Conservation (phyloP, 2,113 vertebrate species). For the Pelmatolapia mariae region DNA sequence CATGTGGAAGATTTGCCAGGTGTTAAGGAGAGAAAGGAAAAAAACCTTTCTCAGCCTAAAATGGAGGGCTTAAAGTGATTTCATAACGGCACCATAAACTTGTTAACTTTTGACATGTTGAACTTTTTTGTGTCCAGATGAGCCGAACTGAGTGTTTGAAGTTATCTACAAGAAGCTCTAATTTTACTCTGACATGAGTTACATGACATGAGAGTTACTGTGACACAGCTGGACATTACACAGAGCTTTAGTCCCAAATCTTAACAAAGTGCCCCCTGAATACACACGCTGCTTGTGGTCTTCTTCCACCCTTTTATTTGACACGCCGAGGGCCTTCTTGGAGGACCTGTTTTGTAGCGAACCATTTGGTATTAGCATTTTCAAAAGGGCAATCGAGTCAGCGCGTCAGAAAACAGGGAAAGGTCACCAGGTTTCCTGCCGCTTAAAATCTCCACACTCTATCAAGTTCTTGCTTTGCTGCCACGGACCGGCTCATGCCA, state of each 20-base stretch:
- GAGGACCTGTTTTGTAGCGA: constrained; percentile 57
- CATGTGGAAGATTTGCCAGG: not conserved
- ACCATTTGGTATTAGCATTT: constrained; percentile 70
- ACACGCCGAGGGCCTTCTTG: constrained; percentile 44
- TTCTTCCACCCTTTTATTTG: constrained; percentile 32
- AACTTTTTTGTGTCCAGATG: not conserved
- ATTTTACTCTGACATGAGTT: not conserved
- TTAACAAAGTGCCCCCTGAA: constrained; percentile 35
- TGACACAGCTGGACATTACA: not conserved
- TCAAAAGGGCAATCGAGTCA: constrained; percentile 71
- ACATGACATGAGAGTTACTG: not conserved
- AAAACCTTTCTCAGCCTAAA: not conserved
- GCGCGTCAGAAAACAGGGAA: constrained; percentile 64
- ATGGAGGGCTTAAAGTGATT: not conserved
- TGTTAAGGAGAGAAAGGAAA: not conserved
- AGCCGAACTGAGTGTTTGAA: not conserved
- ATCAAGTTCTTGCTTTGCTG: constrained; percentile 55
- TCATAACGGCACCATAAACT: not conserved
- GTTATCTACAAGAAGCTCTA: not conserved
- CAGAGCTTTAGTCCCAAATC: constrained; percentile 15
- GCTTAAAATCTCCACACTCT: constrained; percentile 59
- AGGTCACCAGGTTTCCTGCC: constrained; percentile 73
- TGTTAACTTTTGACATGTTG: not conserved
- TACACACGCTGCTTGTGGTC: constrained; percentile 34
- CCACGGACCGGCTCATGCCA: constrained; percentile 42